Base-by-base conservation (phyloP, 2,888 invertebrate genomes). In the Byasa hedistus region DNA sequence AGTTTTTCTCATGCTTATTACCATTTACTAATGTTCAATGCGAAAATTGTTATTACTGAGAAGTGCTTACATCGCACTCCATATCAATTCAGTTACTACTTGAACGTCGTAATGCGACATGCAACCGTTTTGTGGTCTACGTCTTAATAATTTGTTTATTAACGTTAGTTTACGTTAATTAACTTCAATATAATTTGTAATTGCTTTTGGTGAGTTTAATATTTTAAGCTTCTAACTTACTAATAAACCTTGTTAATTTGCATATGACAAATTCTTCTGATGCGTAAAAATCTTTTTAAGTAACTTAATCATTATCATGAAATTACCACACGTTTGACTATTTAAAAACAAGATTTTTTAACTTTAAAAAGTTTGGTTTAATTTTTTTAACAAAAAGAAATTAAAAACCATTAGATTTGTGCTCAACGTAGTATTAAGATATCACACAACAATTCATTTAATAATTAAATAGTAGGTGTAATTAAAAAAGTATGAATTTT, bases 21-120 rank as follows among this genome's bases (percentile, higher is more conserved):
- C 39, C 39, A 27, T 65, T 65, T 61, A 58, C 52, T 61, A 62
- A 24, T 39, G 57, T 36, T 60, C 59, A 55, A 60, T 65, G 56
- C 55, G 56, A 56, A 65, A 57, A 62, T 60, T 44, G 56, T 56
- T 60, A 60, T 65, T 65, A 60, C 54, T 57, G 36, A 52, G 57
- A 52, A 61, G 62, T 61, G 39, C 27, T 48, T 58, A 56, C 55
- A 64, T 55, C 27, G 58, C 44, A 61, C 61, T 60, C 57, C 23
- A 44, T 44, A 17, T 57, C 57, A 55, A 56, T 57, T 57, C 69
- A 66, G 64, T 69, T 59, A 17, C 22, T 59, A 52, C 61, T n/a
- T 27, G 64, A 62, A 19, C 65, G 55, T 66, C 39, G 52, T 58
- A 57, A 64, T 66, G 57, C 32, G 56, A 64, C 69, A 51, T 51